Conservation (phyloP, 2,113 vertebrate genomes). For the Struthio camelus region DNA sequence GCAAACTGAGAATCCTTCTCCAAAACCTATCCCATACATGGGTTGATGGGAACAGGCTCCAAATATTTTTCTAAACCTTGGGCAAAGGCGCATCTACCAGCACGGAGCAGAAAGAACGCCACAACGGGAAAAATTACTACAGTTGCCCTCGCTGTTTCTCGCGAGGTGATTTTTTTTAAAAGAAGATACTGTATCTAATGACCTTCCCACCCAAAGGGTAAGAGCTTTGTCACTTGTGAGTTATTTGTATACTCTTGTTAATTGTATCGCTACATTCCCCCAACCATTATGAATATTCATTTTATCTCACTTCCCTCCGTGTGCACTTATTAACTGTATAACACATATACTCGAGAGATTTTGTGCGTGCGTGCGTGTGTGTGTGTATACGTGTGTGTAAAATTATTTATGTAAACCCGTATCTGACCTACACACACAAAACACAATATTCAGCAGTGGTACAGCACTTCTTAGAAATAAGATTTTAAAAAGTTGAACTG, state of each 20-base stretch:
- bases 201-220: constrained; percentile 23
- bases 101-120: neutral
- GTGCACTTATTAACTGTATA: constrained; percentile 49
- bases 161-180: neutral
- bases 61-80: neutral
- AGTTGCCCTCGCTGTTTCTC: neutral
- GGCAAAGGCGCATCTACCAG: neutral
- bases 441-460: neutral
- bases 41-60: neutral
- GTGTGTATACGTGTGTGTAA: neutral
- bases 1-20: neutral
- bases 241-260: constrained; percentile 60
- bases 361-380: neutral
- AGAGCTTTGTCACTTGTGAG: constrained; percentile 55
- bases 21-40: neutral
- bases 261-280: constrained; percentile 60
- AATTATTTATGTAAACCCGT: constrained; percentile 1
- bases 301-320: constrained; percentile 47
- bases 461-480: neutral
- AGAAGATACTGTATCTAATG: constrained; percentile 27
- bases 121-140: neutral
- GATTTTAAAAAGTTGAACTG: neutral
- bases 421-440: constrained; percentile 7
- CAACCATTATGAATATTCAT: constrained; percentile 60
- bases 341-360: constrained; percentile 21